Percentiles rank a stretch among this genome's conserved stretches.
These are phyloP conservation scores for Hemicrepidius hirtus DNA, from an alignment of 2,888 invertebrate genomes.

Conservation along the genomic window DNA sequence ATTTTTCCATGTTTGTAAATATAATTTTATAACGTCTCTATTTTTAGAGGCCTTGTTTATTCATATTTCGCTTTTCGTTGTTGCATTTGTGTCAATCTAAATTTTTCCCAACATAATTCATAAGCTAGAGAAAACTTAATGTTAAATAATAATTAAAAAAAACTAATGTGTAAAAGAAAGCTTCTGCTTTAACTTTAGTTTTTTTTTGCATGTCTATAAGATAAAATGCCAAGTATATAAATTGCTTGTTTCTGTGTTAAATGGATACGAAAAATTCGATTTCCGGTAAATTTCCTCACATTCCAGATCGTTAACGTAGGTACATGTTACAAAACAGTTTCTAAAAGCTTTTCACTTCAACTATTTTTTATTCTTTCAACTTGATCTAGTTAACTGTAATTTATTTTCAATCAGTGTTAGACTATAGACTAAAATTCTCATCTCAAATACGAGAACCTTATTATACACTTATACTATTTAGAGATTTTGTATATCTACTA, in stretches of 20 bases:
- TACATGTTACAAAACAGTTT: constrained; percentile 1
- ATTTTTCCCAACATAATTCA: too few species aligned
- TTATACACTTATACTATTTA: too few species aligned
- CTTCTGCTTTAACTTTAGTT: not conserved
- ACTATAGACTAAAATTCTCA: too few species aligned
- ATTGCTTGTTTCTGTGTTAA: constrained; percentile 33
- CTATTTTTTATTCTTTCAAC: not conserved
- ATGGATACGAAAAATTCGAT: constrained; percentile 31
- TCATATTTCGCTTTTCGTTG: too few species aligned
- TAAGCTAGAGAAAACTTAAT: too few species aligned
- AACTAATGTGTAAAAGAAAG: not conserved
- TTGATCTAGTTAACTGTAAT: not conserved
- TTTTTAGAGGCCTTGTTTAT: too few species aligned
- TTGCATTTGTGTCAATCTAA: too few species aligned
- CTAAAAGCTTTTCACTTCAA: constrained; percentile 1
- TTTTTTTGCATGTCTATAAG: constrained; percentile 18
- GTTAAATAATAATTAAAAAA: too few species aligned
- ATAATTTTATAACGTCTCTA: not conserved
- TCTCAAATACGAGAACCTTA: too few species aligned
- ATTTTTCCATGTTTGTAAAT: not conserved
- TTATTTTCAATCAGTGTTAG: not conserved
- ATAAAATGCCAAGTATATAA: constrained; percentile 14
- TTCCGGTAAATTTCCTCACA: constrained; percentile 24
- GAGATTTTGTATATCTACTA: too few species aligned
- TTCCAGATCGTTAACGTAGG: constrained; percentile 17